Evolutionary conservation across 2,797 vertebrate genomes (phyloP), one percentile per base, ranked within the genome.

Genomic region (Podarcis siculus): DNA sequence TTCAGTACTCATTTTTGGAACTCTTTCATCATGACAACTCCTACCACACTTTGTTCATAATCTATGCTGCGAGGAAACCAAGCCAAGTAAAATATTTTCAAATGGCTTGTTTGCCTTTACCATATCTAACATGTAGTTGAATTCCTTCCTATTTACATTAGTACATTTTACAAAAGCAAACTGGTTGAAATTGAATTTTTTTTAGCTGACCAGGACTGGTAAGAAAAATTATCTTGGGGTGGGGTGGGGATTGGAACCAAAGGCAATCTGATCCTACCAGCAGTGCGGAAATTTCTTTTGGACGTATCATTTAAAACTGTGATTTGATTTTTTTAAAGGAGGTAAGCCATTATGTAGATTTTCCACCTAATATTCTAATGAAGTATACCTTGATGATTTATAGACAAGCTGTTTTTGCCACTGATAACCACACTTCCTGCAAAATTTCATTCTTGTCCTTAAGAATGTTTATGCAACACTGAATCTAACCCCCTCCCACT

Each of bases 81-180:
- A 94, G 87, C 71, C 75, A 92, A 79, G 42, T 95, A 94, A 87
- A 92, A 96, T 91, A 90, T 89, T 95, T 30, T 93, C 88, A 94
- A 93, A 94, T 93, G 25, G 73, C 94, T 93, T 97, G 95, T 94
- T 97, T 96, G 95, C 95, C 93, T 95, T 96, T 93, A 95, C 94
- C 90, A 94, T 78, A 93, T 86, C 93, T 96, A 95, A 95, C 94
- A 92, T 17, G 92, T 76, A 94, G 87, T 79, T 94, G 83, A 94
- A 91, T 91, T 92, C 85, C 90, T 78, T 92, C 88, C 89, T 85
- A 79, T 75, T 93, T 91, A 81, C 88, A 72, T 83, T 89, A 86
- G 87, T 71, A 87, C 72, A 76, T 86, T 83, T 94, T 96, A 90
- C 80, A 88, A 95, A 95, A 96, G 93, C 89, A 95, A 94, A 92